Conservation (phyloP, 2,888 invertebrate species). For the Drosophila neotestacea region DNA sequence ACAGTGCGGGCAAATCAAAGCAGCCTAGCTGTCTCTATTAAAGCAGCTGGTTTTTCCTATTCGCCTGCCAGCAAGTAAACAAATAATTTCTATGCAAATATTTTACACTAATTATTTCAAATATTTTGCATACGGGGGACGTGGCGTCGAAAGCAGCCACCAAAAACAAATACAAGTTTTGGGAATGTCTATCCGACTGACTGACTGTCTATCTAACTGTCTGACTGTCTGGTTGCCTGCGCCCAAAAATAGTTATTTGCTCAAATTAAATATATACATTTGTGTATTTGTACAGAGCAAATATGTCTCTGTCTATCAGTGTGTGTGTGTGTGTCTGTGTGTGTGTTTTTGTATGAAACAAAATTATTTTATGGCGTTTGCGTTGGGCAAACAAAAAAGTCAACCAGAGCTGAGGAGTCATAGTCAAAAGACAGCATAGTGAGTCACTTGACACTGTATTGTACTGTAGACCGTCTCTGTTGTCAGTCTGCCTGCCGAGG, state of each 20-base stretch:
- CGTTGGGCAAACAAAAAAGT: constrained; percentile 62
- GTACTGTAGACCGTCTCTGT: constrained; percentile 25
- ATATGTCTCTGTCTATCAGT: constrained; percentile 64
- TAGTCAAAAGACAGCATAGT: constrained; percentile 53
- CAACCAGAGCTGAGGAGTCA: constrained; percentile 40
- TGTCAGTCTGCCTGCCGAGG: constrained; percentile 34
- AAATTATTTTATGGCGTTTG: constrained; percentile 79
- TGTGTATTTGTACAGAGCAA: constrained; percentile 76
- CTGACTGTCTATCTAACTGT: constrained; percentile 25
- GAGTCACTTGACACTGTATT: constrained; percentile 57
- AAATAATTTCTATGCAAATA: constrained; percentile 79
- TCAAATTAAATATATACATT: constrained; percentile 79
- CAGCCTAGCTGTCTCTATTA: constrained; percentile 47
- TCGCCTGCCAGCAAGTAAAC: constrained; percentile 67
- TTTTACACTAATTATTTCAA: constrained; percentile 80
- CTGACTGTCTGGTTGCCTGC: constrained; percentile 49
- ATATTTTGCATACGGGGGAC: constrained; percentile 67
- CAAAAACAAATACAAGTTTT: constrained; percentile 43
- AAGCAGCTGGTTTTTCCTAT: constrained; percentile 42
- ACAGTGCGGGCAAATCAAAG: background rate
- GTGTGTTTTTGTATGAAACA: constrained; percentile 53
- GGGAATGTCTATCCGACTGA: constrained; percentile 20
- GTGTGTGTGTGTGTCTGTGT: constrained; percentile 41
- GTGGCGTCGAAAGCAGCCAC: constrained; percentile 43
- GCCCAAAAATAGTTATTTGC: constrained; percentile 79